A percentile compares a stretch with the other conserved stretches of the same genome.
Evolutionary conservation across 2,888 invertebrate species (phyloP).

Genomic region (Rugalucina vietnamica): DNA sequence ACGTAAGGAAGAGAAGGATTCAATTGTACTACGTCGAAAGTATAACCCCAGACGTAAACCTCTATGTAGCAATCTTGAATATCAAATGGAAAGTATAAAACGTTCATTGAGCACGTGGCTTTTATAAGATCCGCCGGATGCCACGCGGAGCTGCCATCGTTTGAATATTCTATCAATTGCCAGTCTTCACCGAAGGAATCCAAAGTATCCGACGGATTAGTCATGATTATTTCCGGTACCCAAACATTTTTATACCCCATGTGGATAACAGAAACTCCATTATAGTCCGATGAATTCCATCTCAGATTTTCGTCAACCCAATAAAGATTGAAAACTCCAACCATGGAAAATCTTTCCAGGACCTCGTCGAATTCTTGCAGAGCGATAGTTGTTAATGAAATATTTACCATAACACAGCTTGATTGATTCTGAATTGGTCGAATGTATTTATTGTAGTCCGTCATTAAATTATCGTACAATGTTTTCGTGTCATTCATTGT

Average conservation of each 20-base stretch:
- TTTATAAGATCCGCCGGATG: no score
- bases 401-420: not conserved
- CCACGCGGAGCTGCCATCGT: no score
- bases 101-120: not conserved
- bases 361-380: conserved; percentile 18
- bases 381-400: not conserved
- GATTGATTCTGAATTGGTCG: not conserved
- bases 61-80: not conserved
- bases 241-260: conserved; percentile 1
- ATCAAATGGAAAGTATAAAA: not conserved
- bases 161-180: not conserved
- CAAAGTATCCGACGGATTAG: not conserved
- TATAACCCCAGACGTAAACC: not conserved
- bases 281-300: not conserved
- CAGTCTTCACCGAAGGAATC: not conserved
- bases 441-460: not conserved
- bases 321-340: not conserved
- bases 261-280: not conserved
- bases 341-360: not conserved
- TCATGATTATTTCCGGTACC: not conserved
- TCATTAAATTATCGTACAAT: not conserved
- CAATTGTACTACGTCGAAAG: not conserved
- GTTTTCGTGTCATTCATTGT: not conserved
- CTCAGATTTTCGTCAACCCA: conserved; percentile 20
- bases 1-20: not conserved